These are phyloP conservation scores for Leptopilina clavipes DNA, from an alignment of 1,140 invertebrate genomes.

Conservation along the genomic window DNA sequence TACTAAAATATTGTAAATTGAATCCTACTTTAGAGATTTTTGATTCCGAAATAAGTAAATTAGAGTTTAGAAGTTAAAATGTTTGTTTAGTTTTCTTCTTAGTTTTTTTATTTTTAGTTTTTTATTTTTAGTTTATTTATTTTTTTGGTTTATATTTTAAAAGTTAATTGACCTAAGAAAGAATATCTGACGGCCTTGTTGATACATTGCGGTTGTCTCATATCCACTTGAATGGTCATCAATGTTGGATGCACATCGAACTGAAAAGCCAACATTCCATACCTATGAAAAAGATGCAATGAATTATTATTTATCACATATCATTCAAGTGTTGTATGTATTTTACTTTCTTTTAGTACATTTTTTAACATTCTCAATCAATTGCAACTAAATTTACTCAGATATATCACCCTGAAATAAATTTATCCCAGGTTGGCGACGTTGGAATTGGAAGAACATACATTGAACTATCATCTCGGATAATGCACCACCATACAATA, in stretches of 20 bases:
- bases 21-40: too few species aligned
- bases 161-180: slow-evolving; percentile 76
- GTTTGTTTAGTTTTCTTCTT: too few species aligned
- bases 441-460: slow-evolving; percentile 58
- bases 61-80: too few species aligned
- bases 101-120: too few species aligned
- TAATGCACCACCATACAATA: slow-evolving; percentile 70
- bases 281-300: slow-evolving; percentile 54
- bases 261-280: slow-evolving; percentile 75
- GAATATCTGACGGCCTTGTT: slow-evolving; percentile 79
- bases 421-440: slow-evolving; percentile 68
- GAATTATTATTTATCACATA: too few species aligned
- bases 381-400: not conserved
- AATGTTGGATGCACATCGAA: slow-evolving; percentile 88
- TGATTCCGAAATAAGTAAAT: too few species aligned
- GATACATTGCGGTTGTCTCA: slow-evolving; percentile 81
- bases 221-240: slow-evolving; percentile 87
- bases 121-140: too few species aligned
- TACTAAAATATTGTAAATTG: too few species aligned
- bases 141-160: too few species aligned
- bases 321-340: too few species aligned
- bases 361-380: too few species aligned
- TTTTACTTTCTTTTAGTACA: too few species aligned
- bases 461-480: slow-evolving; percentile 60
- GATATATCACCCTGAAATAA: slow-evolving; percentile 65